Evolutionary conservation across 2,113 vertebrate genomes (phyloP).

Genomic region (Lanius collurio): DNA sequence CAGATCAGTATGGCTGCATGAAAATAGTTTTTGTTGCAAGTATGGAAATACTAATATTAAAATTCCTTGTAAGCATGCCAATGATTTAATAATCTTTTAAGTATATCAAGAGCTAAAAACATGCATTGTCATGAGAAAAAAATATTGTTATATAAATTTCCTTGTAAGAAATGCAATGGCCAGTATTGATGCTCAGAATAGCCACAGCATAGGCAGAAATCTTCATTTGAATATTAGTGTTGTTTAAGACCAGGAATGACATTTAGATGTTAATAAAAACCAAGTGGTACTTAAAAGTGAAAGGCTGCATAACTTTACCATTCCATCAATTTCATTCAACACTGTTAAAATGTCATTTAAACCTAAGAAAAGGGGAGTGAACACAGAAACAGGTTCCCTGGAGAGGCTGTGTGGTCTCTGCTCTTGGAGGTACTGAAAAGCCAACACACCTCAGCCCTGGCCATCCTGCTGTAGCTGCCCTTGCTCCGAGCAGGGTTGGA

Average conservation of each 20-base stretch:
- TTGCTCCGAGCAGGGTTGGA: neutral
- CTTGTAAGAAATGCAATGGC: neutral
- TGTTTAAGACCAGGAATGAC: neutral
- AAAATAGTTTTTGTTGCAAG: neutral
- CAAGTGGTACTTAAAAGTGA: neutral
- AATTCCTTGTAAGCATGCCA: neutral
- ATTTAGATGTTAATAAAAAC: neutral
- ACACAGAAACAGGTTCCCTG: neutral
- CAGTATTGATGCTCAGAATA: neutral
- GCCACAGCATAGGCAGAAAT: neutral
- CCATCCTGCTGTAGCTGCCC: neutral
- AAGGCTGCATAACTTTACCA: neutral
- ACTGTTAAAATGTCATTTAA: neutral
- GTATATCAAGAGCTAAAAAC: neutral
- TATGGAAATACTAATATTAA: neutral
- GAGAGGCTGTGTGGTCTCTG: neutral
- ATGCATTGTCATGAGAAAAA: neutral
- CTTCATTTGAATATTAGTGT: neutral
- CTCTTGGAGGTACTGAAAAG: neutral
- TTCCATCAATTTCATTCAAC: neutral
- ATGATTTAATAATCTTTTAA: neutral
- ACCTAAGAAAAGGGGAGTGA: neutral
- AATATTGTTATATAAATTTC: neutral
- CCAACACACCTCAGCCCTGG: neutral
- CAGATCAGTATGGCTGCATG: neutral